Conservation (phyloP, 2,888 invertebrate species). For the Chaitophorus viminalis region DNA sequence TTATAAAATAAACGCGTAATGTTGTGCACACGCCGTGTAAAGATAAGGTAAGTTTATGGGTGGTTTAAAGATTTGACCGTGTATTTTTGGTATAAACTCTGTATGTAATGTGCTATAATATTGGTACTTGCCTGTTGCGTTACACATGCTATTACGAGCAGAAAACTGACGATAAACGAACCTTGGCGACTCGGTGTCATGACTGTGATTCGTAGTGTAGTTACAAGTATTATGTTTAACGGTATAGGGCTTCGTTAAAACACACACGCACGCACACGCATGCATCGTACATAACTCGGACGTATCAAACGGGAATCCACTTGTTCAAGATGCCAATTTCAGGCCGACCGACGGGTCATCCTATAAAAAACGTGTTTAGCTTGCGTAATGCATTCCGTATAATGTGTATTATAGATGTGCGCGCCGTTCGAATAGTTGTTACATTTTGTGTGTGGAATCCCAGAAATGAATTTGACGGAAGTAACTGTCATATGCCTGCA, state of each 20-base stretch:
- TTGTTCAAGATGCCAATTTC: slow-evolving; percentile 14
- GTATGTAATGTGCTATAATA: no score
- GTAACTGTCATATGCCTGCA: neutral
- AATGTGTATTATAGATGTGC: neutral
- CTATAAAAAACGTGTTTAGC: slow-evolving; percentile 37
- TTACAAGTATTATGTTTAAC: slow-evolving; percentile 35
- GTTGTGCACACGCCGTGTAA: neutral
- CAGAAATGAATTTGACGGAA: slow-evolving; percentile 11
- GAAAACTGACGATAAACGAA: slow-evolving; percentile 35
- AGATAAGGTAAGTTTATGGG: neutral
- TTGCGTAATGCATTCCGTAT: slow-evolving; percentile 12
- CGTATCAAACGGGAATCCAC: slow-evolving; percentile 41
- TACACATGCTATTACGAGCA: slow-evolving; percentile 33
- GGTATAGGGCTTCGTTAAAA: slow-evolving; percentile 40
- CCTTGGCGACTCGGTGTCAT: slow-evolving; percentile 55
- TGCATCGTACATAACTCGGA: neutral
- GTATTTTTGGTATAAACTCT: no score
- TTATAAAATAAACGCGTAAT: no score
- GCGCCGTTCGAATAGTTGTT: neutral
- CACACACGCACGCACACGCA: neutral
- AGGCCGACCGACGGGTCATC: neutral
- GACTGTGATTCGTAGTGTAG: slow-evolving; percentile 56
- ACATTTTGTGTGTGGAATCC: neutral
- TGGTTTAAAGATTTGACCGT: no score
- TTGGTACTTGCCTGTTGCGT: slow-evolving; percentile 43